Base-by-base conservation (phyloP, 2,888 invertebrate species). In the Apantesis nais region DNA sequence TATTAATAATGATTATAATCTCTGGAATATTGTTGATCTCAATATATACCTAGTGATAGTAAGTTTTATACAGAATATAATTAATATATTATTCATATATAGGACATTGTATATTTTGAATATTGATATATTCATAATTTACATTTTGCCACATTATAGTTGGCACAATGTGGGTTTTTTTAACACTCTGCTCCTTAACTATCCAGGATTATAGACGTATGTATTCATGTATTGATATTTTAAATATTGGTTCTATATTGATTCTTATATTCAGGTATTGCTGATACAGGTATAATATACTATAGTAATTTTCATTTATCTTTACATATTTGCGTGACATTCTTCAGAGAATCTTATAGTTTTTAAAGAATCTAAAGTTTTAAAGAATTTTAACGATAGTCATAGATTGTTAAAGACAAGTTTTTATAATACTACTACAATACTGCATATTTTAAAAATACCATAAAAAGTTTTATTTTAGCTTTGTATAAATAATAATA, bases 261-360 rank as follows among this genome's bases (percentile, higher is more conserved):
- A 74, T 78, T 65, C 74, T 74, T 67, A 78, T 62, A 81, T 81
- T 78, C 82, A 82, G 82, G 82, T 81, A 83, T 77, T 71, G 81
- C 83, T 81, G 81, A 74, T 71, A 62, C 78, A 81, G 82, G 82
- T 82, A 82, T 70, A 75, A 78, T 82, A 82, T 73, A 75, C 74
- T 71, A 62, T 79, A 67, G 68, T 77, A 67, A 70, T 74, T 75
- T 73, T 73, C 60, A 63, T 67, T 44, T 61, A 29, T 67, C 5
- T 61, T 7, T 41, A 41, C 19, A 34, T n/a, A 5, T 34, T 2
- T 66, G 41, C 41, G n/a, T 37, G 62, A 41, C 61, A 34, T 65
- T 70, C 9, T 70, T 70, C 62, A 62, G 70, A 39, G 48, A 64
- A 44, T 55, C 2, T 67, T 52, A 2, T 14, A 2, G n/a, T 34